These are phyloP conservation scores for Muricea muricata DNA, from an alignment of 92 coral and sea anemone species.

Conservation along the genomic window DNA sequence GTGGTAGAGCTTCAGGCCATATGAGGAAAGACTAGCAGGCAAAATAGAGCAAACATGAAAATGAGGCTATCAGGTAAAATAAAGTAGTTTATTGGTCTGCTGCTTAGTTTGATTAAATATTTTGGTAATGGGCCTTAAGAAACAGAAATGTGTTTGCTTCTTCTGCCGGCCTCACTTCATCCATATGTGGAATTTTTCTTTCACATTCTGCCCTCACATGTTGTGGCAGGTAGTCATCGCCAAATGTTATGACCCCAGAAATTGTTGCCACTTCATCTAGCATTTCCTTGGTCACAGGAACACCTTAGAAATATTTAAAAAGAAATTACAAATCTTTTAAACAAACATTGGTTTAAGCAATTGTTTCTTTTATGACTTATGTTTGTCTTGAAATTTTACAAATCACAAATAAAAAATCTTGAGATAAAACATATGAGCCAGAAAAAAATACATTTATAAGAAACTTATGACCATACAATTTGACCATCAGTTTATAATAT, in stretches of 20 bases:
- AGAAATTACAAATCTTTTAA: not conserved
- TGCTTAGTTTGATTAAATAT: slow-evolving; percentile 21
- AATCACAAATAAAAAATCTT: no score
- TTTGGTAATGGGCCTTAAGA: slow-evolving; percentile 56
- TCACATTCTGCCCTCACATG: slow-evolving; percentile 64
- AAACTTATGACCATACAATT: not conserved
- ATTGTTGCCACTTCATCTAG: slow-evolving; percentile 15
- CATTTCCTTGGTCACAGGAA: slow-evolving; percentile 1
- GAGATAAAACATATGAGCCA: no score
- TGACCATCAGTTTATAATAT: not conserved
- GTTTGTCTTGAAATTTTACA: no score
- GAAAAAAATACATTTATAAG: not conserved
- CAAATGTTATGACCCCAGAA: not conserved
- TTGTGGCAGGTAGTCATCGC: slow-evolving; percentile 31
- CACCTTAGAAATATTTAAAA: not conserved
- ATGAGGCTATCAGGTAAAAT: not conserved
- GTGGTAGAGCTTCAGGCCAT: no score
- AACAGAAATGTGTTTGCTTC: slow-evolving; percentile 65
- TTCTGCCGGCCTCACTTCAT: slow-evolving; percentile 64
- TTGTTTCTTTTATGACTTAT: no score
- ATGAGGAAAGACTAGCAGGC: no score
- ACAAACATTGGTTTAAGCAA: not conserved
- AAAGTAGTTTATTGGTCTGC: not conserved
- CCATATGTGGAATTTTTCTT: slow-evolving; percentile 54
- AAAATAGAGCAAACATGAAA: no score